Evolutionary conservation across 1,140 invertebrate species (phyloP), one percentile per base, ranked within the genome.

Genomic region (Drosophila setifemur): DNA sequence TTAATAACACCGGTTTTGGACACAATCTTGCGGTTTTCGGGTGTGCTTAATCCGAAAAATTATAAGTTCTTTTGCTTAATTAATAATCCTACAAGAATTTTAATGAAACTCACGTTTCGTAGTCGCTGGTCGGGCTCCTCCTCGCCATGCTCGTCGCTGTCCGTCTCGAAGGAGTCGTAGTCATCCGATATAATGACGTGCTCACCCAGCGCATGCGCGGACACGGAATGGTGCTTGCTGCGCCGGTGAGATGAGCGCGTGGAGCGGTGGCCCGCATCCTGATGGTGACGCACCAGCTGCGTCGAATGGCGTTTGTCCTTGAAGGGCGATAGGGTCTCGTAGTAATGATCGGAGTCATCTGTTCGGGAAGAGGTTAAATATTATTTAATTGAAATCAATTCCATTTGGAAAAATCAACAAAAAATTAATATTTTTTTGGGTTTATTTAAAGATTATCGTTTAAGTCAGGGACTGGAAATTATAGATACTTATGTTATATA

Each of bases 81-180:
- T n/a, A n/a, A n/a, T n/a, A n/a, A n/a, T n/a, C n/a, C n/a, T n/a
- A n/a, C n/a, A n/a, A n/a, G n/a, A n/a, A 2, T 2, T 4, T 3
- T 1, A 4, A 1, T 9, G 1, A 0, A 6, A 55, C 67, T 75
- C 44, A 90, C 89, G 44, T 90, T 78, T 18, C 75, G 68, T 7
- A 72, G 40, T n/a, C 64, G 63, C 54, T 92, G 90, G 39, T 93
- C 92, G 0, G 90, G 88, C 18, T 93, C 93, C 3, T 18, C 60
- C 11, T 64, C 60, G 11, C 39, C 31, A 4, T 91, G 76, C n/a
- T 93, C 93, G 35, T 91, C 91, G 25, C 88, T 89, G 47, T 94
- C 93, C 55, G 93, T 93, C 63, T 94, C 93, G 68, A 94, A 94
- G 16, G 93, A 94, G 72, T 94, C 93, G 69, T 92, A 93, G 75